Percentiles rank a stretch among this genome's conserved stretches.
These are phyloP conservation scores for Cotesia typhae DNA, from an alignment of 1,140 invertebrate species.

Conservation along the genomic window DNA sequence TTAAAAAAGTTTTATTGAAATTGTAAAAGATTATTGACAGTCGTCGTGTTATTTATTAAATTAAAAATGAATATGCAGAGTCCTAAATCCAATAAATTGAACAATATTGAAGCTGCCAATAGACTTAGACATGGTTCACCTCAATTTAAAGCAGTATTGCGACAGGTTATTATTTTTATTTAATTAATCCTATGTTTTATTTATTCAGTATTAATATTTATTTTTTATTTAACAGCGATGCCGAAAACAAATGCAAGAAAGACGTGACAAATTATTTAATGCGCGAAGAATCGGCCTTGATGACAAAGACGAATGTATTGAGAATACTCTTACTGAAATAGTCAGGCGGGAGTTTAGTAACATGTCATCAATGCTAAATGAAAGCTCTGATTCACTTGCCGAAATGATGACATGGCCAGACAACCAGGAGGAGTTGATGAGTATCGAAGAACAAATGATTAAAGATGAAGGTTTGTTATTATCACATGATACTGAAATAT, in stretches of 20 bases:
- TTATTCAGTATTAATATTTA: not conserved
- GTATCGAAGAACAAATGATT: conserved; percentile 29
- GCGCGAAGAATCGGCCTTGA: conserved; percentile 43
- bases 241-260: conserved; percentile 55
- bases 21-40: conserved; percentile 43
- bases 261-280: conserved; percentile 54
- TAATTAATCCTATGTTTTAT: conserved; percentile 2
- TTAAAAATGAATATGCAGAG: conserved; percentile 46
- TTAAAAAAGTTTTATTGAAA: too few species aligned
- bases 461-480: conserved; percentile 25
- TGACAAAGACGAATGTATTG: conserved; percentile 32
- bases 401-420: not conserved
- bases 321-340: conserved; percentile 41
- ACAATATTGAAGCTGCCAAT: conserved; percentile 42
- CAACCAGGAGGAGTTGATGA: conserved; percentile 19
- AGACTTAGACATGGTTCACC: conserved; percentile 60
- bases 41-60: conserved; percentile 45
- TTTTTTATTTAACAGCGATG: conserved; percentile 52
- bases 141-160: conserved; percentile 56
- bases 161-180: conserved; percentile 55
- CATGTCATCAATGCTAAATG: conserved; percentile 21
- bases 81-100: conserved; percentile 17
- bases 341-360: conserved; percentile 24
- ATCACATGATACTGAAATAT: not conserved
- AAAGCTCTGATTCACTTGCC: conserved; percentile 3